Conservation (phyloP, 2,113 vertebrate genomes). For the Muntiacus muntjak region DNA sequence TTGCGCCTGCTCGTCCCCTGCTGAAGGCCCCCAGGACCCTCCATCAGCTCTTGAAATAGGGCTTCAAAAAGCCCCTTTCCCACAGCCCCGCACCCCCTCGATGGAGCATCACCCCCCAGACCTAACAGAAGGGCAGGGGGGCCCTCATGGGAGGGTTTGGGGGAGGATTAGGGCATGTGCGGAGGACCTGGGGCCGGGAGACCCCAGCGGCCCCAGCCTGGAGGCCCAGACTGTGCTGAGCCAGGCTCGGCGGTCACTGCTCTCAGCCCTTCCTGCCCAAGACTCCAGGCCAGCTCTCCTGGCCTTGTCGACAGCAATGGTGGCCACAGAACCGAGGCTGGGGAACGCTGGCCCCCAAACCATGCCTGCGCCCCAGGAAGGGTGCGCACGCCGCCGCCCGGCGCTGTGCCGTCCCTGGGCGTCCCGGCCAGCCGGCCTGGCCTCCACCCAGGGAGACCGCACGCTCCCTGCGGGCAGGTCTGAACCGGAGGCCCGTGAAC, state of each 20-base stretch:
- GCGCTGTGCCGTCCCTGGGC: fast-evolving
- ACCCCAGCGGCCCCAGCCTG: neutral
- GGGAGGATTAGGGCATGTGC: neutral
- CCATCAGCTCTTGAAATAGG: fast-evolving
- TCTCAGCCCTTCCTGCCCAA: neutral
- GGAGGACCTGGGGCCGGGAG: neutral
- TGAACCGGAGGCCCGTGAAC: neutral
- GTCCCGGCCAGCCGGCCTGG: fast-evolving
- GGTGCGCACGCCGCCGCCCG: fast-evolving
- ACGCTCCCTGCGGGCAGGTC: neutral
- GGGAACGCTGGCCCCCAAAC: fast-evolving
- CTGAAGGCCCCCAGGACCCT: neutral
- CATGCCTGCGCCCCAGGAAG: fast-evolving
- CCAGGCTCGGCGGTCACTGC: fast-evolving
- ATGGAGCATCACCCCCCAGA: fast-evolving
- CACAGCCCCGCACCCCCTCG: neutral
- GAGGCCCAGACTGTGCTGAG: neutral
- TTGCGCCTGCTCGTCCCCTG: fast-evolving
- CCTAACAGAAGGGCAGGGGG: neutral
- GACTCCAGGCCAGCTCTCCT: neutral
- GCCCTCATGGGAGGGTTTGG: fast-evolving
- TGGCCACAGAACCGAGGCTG: no score
- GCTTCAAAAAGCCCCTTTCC: neutral
- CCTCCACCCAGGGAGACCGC: fast-evolving
- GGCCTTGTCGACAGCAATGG: fast-evolving